Percentiles rank a stretch among this genome's conserved stretches.
Conservation (phyloP, 2,113 vertebrate species). For the Tachycineta bicolor region DNA sequence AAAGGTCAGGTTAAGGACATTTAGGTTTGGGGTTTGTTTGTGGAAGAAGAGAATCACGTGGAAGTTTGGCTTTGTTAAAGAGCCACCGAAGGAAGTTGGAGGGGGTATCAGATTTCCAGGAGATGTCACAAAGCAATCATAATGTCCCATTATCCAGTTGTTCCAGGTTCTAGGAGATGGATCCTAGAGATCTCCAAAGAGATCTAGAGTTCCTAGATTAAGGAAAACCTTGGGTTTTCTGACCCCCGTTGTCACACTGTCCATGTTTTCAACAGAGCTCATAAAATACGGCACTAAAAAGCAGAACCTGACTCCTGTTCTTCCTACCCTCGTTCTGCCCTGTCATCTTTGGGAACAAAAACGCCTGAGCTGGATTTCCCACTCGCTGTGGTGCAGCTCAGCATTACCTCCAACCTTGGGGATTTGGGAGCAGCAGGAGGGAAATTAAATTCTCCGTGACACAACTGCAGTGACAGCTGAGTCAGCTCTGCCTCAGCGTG, state of each 20-base stretch:
- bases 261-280: background rate
- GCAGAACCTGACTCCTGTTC: background rate
- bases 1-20: background rate
- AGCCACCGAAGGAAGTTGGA: background rate
- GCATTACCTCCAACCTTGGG: background rate
- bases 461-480: slow-evolving; percentile 67
- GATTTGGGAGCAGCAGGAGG: slow-evolving; percentile 56
- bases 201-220: background rate
- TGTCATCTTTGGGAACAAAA: background rate
- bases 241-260: background rate
- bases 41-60: background rate
- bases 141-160: background rate
- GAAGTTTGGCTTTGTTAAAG: background rate
- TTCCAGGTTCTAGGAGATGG: background rate
- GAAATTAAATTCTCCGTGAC: slow-evolving; percentile 55
- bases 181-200: background rate
- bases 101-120: background rate
- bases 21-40: background rate
- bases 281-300: background rate
- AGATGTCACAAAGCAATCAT: background rate
- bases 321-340: background rate
- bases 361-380: slow-evolving; percentile 3
- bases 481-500: slow-evolving; percentile 64
- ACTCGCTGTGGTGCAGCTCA: background rate
- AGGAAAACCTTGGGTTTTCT: background rate